Evolutionary conservation across 2,113 vertebrate species (phyloP).

Genomic region (Pipa parva): DNA sequence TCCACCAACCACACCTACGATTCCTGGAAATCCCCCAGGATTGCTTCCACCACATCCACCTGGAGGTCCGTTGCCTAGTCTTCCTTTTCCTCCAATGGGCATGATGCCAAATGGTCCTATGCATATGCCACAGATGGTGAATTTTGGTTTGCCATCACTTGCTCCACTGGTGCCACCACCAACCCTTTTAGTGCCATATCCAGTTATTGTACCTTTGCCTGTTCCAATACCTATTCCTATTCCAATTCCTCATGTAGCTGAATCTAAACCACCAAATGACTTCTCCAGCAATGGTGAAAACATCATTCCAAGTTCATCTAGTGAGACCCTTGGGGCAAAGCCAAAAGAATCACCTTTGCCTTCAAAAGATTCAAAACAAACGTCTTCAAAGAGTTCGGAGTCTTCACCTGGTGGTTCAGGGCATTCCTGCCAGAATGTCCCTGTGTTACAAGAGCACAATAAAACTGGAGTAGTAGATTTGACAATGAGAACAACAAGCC

Average conservation of each 20-base stretch:
- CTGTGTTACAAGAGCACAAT: conserved; percentile 67
- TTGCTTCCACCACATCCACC: conserved; percentile 83
- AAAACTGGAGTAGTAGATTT: conserved; percentile 78
- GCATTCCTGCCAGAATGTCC: conserved; percentile 73
- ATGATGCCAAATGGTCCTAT: conserved; percentile 94
- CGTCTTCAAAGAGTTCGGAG: conserved; percentile 66
- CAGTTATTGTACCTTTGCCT: conserved; percentile 92
- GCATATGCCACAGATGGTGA: conserved; percentile 90
- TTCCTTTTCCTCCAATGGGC: conserved; percentile 87
- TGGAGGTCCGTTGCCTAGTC: conserved; percentile 76
- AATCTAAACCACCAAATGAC: conserved; percentile 80
- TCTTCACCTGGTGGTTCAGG: conserved; percentile 74
- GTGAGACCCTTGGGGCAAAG: conserved; percentile 72
- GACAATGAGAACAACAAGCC: conserved; percentile 79
- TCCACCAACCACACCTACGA: conserved; percentile 77
- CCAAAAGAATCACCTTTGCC: conserved; percentile 68
- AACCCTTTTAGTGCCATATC: conserved; percentile 94
- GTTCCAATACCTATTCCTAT: conserved; percentile 96
- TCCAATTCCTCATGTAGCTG: conserved; percentile 80
- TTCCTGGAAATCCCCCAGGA: conserved; percentile 79
- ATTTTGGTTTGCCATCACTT: conserved; percentile 92
- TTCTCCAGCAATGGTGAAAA: conserved; percentile 78
- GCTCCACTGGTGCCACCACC: conserved; percentile 93
- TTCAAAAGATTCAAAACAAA: conserved; percentile 73
- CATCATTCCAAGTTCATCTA: conserved; percentile 74